These are phyloP conservation scores for human DNA, from an alignment of 2,113 vertebrate species.

Conservation along the genomic window DNA sequence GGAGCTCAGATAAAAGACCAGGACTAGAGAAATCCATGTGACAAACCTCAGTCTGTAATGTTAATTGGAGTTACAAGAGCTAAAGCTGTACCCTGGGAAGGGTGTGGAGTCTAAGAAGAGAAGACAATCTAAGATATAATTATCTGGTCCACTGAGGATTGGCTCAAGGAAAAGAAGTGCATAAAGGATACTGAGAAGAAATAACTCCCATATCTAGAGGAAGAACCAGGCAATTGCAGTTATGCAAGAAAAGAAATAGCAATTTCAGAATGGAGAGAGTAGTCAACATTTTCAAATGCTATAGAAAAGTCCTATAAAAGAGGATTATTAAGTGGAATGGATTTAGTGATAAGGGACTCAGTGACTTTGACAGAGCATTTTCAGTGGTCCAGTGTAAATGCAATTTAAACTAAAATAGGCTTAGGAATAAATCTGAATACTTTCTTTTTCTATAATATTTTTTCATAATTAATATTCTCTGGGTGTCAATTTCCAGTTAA, in stretches of 20 bases:
- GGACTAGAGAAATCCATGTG: neutral
- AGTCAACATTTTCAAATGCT: neutral
- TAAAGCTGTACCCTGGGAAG: neutral
- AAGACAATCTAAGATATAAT: neutral
- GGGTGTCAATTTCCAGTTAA: neutral
- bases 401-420: neutral
- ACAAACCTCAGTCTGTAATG: neutral
- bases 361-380: neutral
- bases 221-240: neutral
- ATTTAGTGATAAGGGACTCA: neutral
- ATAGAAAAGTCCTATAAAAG: neutral
- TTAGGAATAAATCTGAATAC: neutral
- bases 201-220: neutral
- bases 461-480: neutral
- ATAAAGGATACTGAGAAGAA: neutral
- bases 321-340: neutral
- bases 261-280: neutral
- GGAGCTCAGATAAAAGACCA: neutral
- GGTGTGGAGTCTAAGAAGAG: neutral
- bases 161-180: neutral
- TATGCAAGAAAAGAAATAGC: neutral
- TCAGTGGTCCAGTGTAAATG: neutral
- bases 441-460: neutral
- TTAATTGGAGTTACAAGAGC: neutral
- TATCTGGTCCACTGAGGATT: neutral